Percentiles rank a stretch among this genome's conserved stretches.
These are phyloP conservation scores for Acleris sparsana DNA, from an alignment of 2,888 invertebrate species.

Conservation along the genomic window DNA sequence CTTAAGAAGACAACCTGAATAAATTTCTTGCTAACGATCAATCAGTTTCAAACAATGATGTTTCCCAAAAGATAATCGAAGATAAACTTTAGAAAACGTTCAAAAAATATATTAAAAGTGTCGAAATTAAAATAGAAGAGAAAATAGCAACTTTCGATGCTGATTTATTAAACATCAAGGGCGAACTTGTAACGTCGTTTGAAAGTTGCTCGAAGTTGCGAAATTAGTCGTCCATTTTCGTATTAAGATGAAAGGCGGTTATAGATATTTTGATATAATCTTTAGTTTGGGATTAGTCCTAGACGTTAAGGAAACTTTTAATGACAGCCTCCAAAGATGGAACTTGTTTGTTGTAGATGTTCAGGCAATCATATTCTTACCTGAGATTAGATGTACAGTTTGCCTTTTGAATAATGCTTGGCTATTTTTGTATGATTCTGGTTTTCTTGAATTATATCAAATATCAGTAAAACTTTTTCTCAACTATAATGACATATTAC, in stretches of 20 bases:
- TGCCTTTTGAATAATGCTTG: too few species aligned
- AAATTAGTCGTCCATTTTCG: conserved; percentile 36
- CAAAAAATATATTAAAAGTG: conserved; percentile 10
- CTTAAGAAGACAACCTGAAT: background rate
- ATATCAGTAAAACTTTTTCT: too few species aligned
- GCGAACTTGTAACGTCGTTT: conserved; percentile 36
- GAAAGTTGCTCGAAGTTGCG: conserved; percentile 26
- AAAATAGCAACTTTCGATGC: conserved; percentile 17
- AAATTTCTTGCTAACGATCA: conserved; percentile 14
- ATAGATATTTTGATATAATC: conserved; percentile 24
- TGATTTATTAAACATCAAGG: conserved; percentile 37
- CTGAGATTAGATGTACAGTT: too few species aligned
- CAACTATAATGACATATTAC: too few species aligned
- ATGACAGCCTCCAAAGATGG: conserved; percentile 1
- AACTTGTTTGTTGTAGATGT: too few species aligned
- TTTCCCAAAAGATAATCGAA: conserved; percentile 25
- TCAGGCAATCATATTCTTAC: too few species aligned
- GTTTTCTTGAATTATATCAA: too few species aligned
- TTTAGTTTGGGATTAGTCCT: conserved; percentile 8
- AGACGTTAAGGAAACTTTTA: conserved; percentile 18
- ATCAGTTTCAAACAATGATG: conserved; percentile 11
- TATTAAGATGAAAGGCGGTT: conserved; percentile 34
- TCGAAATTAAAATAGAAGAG: conserved; percentile 23
- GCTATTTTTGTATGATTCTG: too few species aligned
- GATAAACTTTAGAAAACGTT: conserved; percentile 2